Percentiles rank a stretch among this genome's conserved stretches.
Conservation (phyloP, 2,113 vertebrate genomes). For the Etheostoma spectabile region DNA sequence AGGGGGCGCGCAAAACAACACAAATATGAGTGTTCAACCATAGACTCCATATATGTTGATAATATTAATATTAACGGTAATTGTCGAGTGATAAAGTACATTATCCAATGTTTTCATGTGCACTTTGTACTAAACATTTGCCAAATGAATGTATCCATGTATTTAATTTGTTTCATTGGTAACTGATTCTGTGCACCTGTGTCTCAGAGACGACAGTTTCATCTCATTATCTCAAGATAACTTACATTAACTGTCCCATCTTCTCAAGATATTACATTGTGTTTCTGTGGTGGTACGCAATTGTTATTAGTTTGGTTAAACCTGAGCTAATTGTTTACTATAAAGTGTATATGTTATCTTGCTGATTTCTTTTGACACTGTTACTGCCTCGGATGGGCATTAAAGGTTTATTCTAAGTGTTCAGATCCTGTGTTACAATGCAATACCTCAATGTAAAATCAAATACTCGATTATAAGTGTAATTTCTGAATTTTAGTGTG, state of each 20-base stretch:
- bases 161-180: background rate
- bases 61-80: too few species aligned
- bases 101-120: background rate
- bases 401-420: too few species aligned
- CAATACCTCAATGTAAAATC: background rate
- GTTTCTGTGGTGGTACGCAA: too few species aligned
- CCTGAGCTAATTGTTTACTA: background rate
- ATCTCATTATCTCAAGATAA: background rate
- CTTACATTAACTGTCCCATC: background rate
- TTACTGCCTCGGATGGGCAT: too few species aligned
- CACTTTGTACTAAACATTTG: background rate
- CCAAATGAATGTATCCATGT: background rate
- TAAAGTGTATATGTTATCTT: background rate
- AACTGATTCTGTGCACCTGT: too few species aligned
- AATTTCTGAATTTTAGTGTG: background rate
- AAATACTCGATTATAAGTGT: background rate
- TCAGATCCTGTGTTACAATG: background rate
- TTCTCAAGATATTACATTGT: background rate
- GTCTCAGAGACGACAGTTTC: too few species aligned
- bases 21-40: too few species aligned
- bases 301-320: background rate
- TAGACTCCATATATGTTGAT: too few species aligned
- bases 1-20: too few species aligned
- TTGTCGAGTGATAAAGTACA: background rate
- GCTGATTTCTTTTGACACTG: background rate